Evolutionary conservation across 2,888 invertebrate genomes (phyloP).

Genomic region (Noctua janthe): DNA sequence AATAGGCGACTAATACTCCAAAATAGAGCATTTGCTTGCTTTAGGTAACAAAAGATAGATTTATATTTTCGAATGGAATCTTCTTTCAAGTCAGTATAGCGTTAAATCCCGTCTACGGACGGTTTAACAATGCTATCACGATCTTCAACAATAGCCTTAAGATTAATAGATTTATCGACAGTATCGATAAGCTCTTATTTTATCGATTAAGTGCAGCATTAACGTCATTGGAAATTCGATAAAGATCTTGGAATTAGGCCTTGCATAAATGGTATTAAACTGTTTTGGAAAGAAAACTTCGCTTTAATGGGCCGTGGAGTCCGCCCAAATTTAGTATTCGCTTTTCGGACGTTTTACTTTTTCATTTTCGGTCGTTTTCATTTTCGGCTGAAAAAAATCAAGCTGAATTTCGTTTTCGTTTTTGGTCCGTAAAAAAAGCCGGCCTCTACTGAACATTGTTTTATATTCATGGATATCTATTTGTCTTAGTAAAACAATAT

Average conservation of each 20-base stretch:
- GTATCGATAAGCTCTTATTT: constrained; percentile 46
- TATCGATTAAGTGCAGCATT: constrained; percentile 33
- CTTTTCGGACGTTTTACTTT: not conserved
- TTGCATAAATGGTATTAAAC: not conserved
- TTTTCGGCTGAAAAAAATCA: not conserved
- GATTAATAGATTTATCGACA: constrained; percentile 58
- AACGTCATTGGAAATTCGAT: constrained; percentile 43
- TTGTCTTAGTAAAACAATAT: not conserved
- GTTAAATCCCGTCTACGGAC: constrained; percentile 34
- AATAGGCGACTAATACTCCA: not conserved
- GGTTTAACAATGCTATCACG: constrained; percentile 51
- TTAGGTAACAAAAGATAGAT: constrained; percentile 34
- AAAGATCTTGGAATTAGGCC: constrained; percentile 3
- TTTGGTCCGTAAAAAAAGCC: not conserved
- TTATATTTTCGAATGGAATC: constrained; percentile 42
- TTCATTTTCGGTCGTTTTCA: not conserved
- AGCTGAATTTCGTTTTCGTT: not conserved
- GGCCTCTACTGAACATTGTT: not conserved
- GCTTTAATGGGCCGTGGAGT: not conserved
- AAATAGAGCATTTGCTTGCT: constrained; percentile 1
- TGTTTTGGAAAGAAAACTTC: not conserved
- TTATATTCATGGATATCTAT: not conserved
- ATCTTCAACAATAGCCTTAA: constrained; percentile 52
- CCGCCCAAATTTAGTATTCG: not conserved
- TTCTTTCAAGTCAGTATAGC: constrained; percentile 40